Conservation (phyloP, 2,888 invertebrate genomes). For the Patella ulyssiponensis region DNA sequence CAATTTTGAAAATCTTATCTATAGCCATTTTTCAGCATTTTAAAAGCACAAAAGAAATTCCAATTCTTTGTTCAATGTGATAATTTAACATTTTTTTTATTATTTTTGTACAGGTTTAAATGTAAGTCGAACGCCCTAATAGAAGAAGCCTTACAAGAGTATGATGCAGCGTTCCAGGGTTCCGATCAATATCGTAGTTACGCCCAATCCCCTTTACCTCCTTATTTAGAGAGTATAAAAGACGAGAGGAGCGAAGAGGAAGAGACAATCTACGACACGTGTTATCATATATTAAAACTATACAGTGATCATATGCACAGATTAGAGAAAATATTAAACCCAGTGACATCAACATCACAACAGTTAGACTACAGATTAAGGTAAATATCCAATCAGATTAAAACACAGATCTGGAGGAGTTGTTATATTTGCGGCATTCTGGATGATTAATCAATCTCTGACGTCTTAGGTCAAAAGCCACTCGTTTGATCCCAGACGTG, state of each 20-base stretch:
- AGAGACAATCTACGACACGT: constrained; percentile 75
- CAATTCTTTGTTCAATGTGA: not conserved
- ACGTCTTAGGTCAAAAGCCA: no score
- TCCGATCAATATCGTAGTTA: constrained; percentile 50
- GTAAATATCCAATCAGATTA: no score
- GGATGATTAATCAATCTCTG: no score
- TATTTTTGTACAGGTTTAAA: constrained; percentile 76
- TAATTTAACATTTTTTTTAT: not conserved
- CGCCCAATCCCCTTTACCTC: constrained; percentile 66
- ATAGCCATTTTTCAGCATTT: not conserved
- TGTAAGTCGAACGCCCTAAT: constrained; percentile 81
- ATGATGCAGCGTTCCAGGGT: constrained; percentile 77
- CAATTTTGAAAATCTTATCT: no score
- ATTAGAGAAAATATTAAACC: constrained; percentile 81
- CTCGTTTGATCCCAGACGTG: no score
- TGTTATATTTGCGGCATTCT: no score
- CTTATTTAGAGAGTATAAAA: constrained; percentile 60
- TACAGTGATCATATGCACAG: constrained; percentile 77
- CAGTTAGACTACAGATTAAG: constrained; percentile 84
- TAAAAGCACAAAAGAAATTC: not conserved
- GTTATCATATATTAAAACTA: constrained; percentile 86
- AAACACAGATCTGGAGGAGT: no score
- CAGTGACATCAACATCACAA: constrained; percentile 84
- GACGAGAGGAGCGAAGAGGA: constrained; percentile 35
- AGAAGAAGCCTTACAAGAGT: constrained; percentile 81